Percentiles rank a stretch among this genome's conserved stretches.
phyloP scores from a whole-genome alignment of 2,797 vertebrate species.

The Enteromius mattozi region DNA sequence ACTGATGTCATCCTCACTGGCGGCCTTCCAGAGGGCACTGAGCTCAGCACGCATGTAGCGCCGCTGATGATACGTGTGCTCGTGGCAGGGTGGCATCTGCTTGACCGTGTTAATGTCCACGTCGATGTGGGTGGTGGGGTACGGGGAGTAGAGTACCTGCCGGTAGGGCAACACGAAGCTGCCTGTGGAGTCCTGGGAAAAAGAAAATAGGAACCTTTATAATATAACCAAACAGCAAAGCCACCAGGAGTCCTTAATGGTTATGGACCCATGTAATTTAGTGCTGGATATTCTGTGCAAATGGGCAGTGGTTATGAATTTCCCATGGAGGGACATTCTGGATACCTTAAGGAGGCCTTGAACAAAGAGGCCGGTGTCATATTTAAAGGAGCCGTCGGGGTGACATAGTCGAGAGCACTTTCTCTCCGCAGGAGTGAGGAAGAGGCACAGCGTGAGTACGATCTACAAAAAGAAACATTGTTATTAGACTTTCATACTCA shows the following conservation, averaged over 20 bases:
- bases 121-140: slow-evolving; percentile 96
- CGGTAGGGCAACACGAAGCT: slow-evolving; percentile 95
- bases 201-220: slow-evolving; percentile 15
- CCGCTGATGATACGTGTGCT: slow-evolving; percentile 93
- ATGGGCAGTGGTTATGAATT: slow-evolving; percentile 12
- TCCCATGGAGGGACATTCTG: slow-evolving; percentile 4
- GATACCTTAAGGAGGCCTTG: slow-evolving; percentile 96
- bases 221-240: not conserved
- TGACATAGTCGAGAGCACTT: slow-evolving; percentile 94
- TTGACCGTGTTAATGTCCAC: slow-evolving; percentile 96
- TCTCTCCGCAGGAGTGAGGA: slow-evolving; percentile 91
- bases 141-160: slow-evolving; percentile 95
- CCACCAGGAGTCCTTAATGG: not conserved
- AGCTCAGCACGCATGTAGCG: slow-evolving; percentile 93
- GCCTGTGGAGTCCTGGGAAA: slow-evolving; percentile 89
- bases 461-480: slow-evolving; percentile 78
- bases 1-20: slow-evolving; percentile 90
- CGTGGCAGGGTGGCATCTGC: slow-evolving; percentile 97
- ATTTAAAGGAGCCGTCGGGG: slow-evolving; percentile 89
- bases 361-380: slow-evolving; percentile 95
- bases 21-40: slow-evolving; percentile 88
- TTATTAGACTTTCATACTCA: not conserved
- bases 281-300: not conserved
- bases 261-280: not conserved
- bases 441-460: slow-evolving; percentile 93